phyloP scores from a whole-genome alignment of 2,888 invertebrate genomes.

The Nephrotoma flavescens region DNA sequence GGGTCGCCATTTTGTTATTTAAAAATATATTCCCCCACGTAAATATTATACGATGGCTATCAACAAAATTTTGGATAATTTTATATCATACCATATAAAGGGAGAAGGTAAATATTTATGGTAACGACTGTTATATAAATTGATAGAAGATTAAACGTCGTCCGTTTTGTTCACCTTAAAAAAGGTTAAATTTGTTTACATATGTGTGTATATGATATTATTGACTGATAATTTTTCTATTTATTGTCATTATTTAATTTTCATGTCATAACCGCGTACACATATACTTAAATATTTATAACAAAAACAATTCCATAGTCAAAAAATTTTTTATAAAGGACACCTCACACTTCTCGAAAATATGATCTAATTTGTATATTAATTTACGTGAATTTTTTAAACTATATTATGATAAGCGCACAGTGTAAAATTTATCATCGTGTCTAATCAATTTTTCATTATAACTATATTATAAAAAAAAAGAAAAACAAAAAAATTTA shows the following conservation, averaged over 20 bases:
- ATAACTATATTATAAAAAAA: neutral
- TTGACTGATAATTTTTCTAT: neutral
- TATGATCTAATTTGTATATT: neutral
- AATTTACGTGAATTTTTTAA: neutral
- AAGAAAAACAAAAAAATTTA: neutral
- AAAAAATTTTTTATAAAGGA: neutral
- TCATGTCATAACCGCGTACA: neutral
- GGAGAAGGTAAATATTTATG: neutral
- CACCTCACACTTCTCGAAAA: neutral
- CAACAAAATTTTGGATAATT: neutral
- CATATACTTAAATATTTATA: neutral
- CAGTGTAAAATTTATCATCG: neutral
- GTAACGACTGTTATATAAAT: neutral
- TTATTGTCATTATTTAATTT: neutral
- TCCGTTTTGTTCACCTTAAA: neutral
- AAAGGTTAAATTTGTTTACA: neutral
- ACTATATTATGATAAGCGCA: neutral
- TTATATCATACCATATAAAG: neutral
- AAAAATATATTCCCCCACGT: neutral
- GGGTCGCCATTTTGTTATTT: neutral
- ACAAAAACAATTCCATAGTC: neutral
- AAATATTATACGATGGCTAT: neutral
- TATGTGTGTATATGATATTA: neutral
- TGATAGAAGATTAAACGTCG: neutral
- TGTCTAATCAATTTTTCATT: neutral